Conservation (phyloP, 2,113 vertebrate genomes). For the Cryptotis parvus region DNA sequence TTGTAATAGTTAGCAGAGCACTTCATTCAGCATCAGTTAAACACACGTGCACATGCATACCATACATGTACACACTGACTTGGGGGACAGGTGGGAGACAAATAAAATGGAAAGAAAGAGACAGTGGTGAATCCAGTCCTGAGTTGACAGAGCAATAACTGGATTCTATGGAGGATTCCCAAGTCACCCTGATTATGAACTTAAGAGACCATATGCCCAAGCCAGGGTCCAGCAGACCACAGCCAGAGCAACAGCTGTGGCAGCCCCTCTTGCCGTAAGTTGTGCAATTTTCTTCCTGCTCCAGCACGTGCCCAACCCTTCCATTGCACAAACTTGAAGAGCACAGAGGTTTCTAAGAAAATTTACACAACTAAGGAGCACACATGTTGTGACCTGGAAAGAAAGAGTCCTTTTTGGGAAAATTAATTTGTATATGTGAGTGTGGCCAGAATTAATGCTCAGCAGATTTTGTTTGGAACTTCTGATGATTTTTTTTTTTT, state of each 20-base stretch:
- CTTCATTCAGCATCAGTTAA: not conserved
- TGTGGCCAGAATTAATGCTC: conserved; percentile 16
- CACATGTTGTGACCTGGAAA: conserved; percentile 24
- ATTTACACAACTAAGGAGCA: not conserved
- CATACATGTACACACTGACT: not conserved
- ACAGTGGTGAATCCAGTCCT: not conserved
- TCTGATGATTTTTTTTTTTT: not conserved
- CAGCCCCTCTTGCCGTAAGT: not conserved
- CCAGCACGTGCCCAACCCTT: not conserved
- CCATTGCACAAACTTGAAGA: not conserved
- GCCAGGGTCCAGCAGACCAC: not conserved
- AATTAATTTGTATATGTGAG: conserved; percentile 4
- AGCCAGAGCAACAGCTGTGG: not conserved
- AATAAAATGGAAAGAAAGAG: not conserved
- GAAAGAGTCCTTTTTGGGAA: conserved; percentile 43
- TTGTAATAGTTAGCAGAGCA: not conserved
- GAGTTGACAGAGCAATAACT: not conserved
- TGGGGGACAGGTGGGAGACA: not conserved
- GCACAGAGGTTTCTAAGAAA: not conserved
- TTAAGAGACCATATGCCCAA: not conserved
- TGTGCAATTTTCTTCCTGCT: not conserved
- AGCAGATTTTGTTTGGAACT: not conserved
- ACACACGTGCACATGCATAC: not conserved
- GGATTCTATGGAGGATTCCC: not conserved
- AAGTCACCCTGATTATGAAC: not conserved